Conservation (phyloP, 2,113 vertebrate species). For the Phaetusa simplex region DNA sequence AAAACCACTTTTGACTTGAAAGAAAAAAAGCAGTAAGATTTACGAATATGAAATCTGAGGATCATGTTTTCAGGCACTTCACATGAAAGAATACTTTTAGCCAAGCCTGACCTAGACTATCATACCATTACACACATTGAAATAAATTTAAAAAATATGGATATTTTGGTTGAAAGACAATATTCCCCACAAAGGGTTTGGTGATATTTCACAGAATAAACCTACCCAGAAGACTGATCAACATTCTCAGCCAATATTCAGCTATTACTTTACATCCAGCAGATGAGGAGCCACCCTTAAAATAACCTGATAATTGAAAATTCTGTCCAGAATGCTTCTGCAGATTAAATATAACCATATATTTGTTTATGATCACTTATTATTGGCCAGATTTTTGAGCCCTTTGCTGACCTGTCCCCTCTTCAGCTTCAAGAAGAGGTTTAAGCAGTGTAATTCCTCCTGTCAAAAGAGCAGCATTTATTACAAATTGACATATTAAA, state of each 20-base stretch:
- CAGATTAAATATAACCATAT: background rate
- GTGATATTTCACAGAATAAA: background rate
- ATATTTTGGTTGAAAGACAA: rapidly evolving
- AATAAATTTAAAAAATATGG: background rate
- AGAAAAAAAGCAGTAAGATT: background rate
- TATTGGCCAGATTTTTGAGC: background rate
- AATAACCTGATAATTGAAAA: background rate
- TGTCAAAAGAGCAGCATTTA: background rate
- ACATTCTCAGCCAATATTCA: background rate
- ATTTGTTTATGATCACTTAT: background rate
- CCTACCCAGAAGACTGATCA: background rate
- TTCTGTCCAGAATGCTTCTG: background rate
- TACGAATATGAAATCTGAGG: background rate
- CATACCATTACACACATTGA: background rate
- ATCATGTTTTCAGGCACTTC: background rate
- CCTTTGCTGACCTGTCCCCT: background rate
- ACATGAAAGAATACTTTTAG: background rate
- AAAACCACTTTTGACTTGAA: background rate
- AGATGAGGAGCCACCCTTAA: background rate
- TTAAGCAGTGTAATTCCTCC: background rate
- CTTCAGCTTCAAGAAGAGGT: background rate
- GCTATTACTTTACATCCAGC: background rate
- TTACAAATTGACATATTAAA: background rate
- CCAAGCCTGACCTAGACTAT: background rate
- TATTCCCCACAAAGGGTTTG: background rate